Percentiles rank a stretch among this genome's conserved stretches.
phyloP scores from a whole-genome alignment of 2,888 invertebrate genomes.

The Diaprepes abbreviatus region DNA sequence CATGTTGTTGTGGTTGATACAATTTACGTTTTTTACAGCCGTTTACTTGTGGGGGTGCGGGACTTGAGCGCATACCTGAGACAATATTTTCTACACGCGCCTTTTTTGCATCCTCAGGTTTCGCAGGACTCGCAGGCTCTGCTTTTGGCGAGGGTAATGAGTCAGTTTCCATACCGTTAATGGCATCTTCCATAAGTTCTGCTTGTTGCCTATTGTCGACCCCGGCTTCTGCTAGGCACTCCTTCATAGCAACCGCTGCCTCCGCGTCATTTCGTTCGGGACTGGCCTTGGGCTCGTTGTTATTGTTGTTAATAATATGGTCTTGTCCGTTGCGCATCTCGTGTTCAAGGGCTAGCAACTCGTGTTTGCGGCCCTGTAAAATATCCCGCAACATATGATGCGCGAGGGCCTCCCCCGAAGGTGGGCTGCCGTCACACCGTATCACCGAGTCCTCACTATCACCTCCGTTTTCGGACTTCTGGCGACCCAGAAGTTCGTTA shows the following conservation, averaged over 20 bases:
- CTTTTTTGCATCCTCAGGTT: conserved; percentile 83
- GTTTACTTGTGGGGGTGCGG: conserved; percentile 85
- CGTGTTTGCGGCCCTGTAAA: conserved; percentile 89
- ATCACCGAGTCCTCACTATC: conserved; percentile 66
- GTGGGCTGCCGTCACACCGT: conserved; percentile 73
- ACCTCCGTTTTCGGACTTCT: conserved; percentile 71
- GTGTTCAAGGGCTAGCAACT: conserved; percentile 80
- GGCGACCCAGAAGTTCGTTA: conserved; percentile 88
- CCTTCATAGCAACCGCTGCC: conserved; percentile 62
- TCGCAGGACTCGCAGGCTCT: conserved; percentile 73
- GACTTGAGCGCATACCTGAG: conserved; percentile 91
- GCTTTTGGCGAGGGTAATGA: conserved; percentile 73
- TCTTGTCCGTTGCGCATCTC: conserved; percentile 73
- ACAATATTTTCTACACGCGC: conserved; percentile 96
- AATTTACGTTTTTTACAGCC: conserved; percentile 96
- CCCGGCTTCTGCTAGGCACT: conserved; percentile 76
- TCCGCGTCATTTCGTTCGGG: conserved; percentile 60
- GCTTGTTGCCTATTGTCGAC: conserved; percentile 69
- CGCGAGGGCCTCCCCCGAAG: conserved; percentile 72
- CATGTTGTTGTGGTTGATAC: conserved; percentile 95
- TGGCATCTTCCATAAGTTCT: conserved; percentile 72
- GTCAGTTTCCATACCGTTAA: conserved; percentile 74
- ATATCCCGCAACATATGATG: conserved; percentile 93
- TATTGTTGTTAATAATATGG: conserved; percentile 68
- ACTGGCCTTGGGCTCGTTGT: conserved; percentile 69